Conservation (phyloP, 1,140 invertebrate species). For the Cydia amplana region DNA sequence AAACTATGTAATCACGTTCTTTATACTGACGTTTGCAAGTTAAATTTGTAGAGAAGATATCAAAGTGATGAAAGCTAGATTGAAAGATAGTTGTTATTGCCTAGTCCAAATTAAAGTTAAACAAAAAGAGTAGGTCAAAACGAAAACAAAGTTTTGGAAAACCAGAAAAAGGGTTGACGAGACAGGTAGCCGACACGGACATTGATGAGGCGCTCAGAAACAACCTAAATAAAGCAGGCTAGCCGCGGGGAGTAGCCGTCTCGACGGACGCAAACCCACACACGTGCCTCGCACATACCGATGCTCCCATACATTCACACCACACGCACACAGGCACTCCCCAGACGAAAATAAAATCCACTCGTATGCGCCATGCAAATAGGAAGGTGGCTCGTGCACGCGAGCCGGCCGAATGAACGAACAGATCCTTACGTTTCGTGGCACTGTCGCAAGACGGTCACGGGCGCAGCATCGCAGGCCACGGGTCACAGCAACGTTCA, state of each 20-base stretch:
- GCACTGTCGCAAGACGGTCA: conserved; percentile 76
- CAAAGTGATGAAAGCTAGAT: background rate
- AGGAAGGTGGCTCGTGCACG: conserved; percentile 69
- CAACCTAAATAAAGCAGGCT: conserved; percentile 76
- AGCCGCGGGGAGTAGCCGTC: conserved; percentile 67
- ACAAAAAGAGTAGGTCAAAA: background rate
- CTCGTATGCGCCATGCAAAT: conserved; percentile 78
- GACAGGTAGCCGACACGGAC: conserved; percentile 24
- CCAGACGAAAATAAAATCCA: conserved; percentile 79
- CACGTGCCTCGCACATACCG: conserved; percentile 48
- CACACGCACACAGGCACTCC: conserved; percentile 59
- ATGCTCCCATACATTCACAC: conserved; percentile 49
- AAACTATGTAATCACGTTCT: background rate
- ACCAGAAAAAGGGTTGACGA: conserved; percentile 8
- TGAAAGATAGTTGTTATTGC: background rate
- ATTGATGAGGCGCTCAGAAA: conserved; percentile 66
- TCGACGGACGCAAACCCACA: conserved; percentile 58
- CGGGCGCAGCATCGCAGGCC: conserved; percentile 75
- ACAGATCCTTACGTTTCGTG: conserved; percentile 77
- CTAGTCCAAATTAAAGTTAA: background rate
- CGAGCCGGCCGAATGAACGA: conserved; percentile 67
- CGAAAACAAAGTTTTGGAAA: background rate
- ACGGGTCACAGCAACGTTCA: conserved; percentile 61
- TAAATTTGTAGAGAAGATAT: background rate
- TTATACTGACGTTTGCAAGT: background rate